A percentile compares a stretch with the other conserved stretches of the same genome.
phyloP scores from a whole-genome alignment of 30 jellyfish, hydroid and myxozoan genomes.

The Aurelia sp. region DNA sequence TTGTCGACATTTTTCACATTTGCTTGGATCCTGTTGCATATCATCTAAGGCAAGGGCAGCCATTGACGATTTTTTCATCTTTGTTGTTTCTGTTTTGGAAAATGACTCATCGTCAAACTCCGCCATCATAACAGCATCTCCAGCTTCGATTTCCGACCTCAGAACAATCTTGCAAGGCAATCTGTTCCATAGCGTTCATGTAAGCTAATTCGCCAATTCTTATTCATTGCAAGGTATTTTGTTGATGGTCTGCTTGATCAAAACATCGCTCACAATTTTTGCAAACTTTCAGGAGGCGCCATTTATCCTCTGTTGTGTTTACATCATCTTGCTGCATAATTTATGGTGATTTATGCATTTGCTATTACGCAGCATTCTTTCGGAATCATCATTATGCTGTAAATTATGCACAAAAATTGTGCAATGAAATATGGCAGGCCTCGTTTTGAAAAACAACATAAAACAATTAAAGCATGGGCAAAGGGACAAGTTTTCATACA shows the following conservation, averaged over 20 bases:
- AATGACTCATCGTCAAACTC: constrained; percentile 59
- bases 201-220: too few relatives aligned
- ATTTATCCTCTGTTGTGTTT: constrained; percentile 34
- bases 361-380: constrained; percentile 25
- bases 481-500: too few relatives aligned
- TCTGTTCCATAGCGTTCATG: too few relatives aligned
- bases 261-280: neutral
- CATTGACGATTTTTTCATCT: constrained; percentile 35
- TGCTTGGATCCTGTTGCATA: constrained; percentile 6
- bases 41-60: constrained; percentile 7
- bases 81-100: constrained; percentile 68
- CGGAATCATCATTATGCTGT: too few relatives aligned
- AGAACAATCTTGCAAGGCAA: too few relatives aligned
- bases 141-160: neutral
- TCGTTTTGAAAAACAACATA: too few relatives aligned
- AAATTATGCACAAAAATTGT: too few relatives aligned
- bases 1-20: constrained; percentile 61
- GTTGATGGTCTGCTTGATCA: neutral
- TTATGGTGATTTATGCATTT: constrained; percentile 44
- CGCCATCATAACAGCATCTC: constrained; percentile 39
- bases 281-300: constrained; percentile 49
- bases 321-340: constrained; percentile 50
- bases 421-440: too few relatives aligned
- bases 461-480: too few relatives aligned
- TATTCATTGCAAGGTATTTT: too few relatives aligned